Base-by-base conservation (phyloP, 2,888 invertebrate species). In the Catocala nupta region DNA sequence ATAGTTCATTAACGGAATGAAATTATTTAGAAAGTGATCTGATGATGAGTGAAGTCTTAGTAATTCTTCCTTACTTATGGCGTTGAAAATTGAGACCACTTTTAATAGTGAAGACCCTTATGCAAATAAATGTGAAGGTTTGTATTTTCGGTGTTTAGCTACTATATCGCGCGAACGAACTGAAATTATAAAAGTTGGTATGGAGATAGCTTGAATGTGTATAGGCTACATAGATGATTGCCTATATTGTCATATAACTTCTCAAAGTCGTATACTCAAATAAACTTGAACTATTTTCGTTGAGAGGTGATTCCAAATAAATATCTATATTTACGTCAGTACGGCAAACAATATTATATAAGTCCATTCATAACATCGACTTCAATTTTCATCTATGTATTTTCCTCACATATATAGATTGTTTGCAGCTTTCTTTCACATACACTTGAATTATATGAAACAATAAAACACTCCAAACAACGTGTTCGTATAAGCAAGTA, bases 391-490 rank as follows among this genome's bases (percentile, higher is more conserved):
- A 55, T 44, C 33, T 13, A n/a, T n/a, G n/a, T n/a, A 44, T 55
- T 33, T n/a, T 34, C 39, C 47, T n/a, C 13, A 55, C 55, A n/a
- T 44, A 36, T 45, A 47, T 1, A 11, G 56, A 25, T 25, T 45
- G 44, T 51, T 10, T 36, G 44, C 49, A 47, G 36, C 25, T 53
- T 53, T 59, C 52, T 42, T 53, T 53, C 47, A 53, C 33, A 47
- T 16, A 47, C 12, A 33, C 51, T 16, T 42, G 45, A 47, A 42
- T 57, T 56, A 52, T 63, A 49, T 42, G 43, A 61, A 65, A n/a
- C 56, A 56, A 47, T 34, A 66, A 77, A 74, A 65, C 59, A 55
- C 49, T 68, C 42, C 47, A 62, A 45, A 55, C 34, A 73, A 65
- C 59, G 45, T 69, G 69, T 69, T 62, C 56, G 60, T 64, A 73